Conservation (phyloP, 2,888 invertebrate species). For the Archips xylosteana region DNA sequence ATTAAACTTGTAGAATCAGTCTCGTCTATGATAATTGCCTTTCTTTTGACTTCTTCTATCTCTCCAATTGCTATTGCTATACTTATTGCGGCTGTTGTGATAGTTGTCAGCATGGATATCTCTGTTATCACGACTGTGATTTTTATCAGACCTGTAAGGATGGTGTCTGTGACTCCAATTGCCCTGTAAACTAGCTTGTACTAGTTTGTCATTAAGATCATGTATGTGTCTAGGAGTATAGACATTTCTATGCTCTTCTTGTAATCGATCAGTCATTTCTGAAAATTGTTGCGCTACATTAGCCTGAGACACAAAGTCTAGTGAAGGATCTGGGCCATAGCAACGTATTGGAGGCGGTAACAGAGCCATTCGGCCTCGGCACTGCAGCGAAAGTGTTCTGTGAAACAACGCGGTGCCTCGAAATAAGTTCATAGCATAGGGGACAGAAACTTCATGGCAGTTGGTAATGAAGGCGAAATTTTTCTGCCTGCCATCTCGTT, state of each 20-base stretch:
- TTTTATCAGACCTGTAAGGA: constrained; percentile 68
- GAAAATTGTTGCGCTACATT: constrained; percentile 70
- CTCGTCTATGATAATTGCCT: constrained; percentile 61
- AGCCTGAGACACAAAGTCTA: constrained; percentile 59
- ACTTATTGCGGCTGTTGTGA: constrained; percentile 54
- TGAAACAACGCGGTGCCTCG: constrained; percentile 89
- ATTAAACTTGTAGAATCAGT: constrained; percentile 41
- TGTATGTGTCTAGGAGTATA: constrained; percentile 53
- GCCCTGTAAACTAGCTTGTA: constrained; percentile 79
- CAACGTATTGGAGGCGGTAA: constrained; percentile 75
- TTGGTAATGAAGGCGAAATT: constrained; percentile 92
- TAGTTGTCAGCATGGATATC: constrained; percentile 53
- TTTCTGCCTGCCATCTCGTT: constrained; percentile 89
- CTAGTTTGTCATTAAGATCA: constrained; percentile 65
- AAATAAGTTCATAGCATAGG: constrained; percentile 91
- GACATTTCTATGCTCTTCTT: constrained; percentile 55
- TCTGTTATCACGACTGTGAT: constrained; percentile 58
- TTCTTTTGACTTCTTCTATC: constrained; percentile 66
- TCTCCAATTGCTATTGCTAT: constrained; percentile 59
- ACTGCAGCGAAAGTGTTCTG: constrained; percentile 81
- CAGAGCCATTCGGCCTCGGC: constrained; percentile 60
- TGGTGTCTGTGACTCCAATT: constrained; percentile 81
- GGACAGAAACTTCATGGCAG: constrained; percentile 90
- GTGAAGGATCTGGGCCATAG: constrained; percentile 63
- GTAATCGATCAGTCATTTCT: constrained; percentile 71